Evolutionary conservation across 2,888 invertebrate genomes (phyloP).

Genomic region (Noctua pronuba): DNA sequence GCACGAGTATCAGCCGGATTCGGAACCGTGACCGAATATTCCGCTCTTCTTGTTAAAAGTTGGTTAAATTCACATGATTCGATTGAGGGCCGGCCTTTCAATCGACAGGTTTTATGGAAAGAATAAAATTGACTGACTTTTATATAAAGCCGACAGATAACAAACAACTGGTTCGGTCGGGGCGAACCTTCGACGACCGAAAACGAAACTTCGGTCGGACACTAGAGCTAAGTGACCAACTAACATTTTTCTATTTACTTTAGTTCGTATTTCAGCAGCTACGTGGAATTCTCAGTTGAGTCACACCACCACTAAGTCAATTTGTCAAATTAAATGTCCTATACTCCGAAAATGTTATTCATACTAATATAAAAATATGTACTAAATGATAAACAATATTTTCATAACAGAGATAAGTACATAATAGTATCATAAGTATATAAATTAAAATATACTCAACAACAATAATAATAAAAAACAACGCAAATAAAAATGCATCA

Average conservation of each 20-base stretch:
- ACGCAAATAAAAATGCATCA: constrained; percentile 72
- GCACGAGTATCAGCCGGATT: constrained; percentile 1
- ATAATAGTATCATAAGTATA: constrained; percentile 59
- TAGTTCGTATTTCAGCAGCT: constrained; percentile 70
- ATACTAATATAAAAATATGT: constrained; percentile 53
- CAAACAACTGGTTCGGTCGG: background rate
- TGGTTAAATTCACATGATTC: background rate
- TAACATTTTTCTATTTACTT: constrained; percentile 64
- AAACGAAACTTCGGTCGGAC: constrained; percentile 6
- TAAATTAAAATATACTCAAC: constrained; percentile 68
- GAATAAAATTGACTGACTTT: background rate
- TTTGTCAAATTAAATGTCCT: constrained; percentile 55
- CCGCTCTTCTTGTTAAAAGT: background rate
- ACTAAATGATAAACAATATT: constrained; percentile 69
- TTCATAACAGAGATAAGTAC: constrained; percentile 81
- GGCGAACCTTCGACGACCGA: background rate
- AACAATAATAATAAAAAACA: constrained; percentile 67
- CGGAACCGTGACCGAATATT: background rate
- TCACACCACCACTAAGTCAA: constrained; percentile 84
- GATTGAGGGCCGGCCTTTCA: background rate
- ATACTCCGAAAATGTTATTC: constrained; percentile 31
- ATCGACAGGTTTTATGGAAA: background rate
- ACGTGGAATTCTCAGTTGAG: constrained; percentile 74
- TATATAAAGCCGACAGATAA: background rate
- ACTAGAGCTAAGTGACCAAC: constrained; percentile 57